These are phyloP conservation scores for Drosophila saltans DNA, from an alignment of 1,140 invertebrate genomes.

Conservation along the genomic window DNA sequence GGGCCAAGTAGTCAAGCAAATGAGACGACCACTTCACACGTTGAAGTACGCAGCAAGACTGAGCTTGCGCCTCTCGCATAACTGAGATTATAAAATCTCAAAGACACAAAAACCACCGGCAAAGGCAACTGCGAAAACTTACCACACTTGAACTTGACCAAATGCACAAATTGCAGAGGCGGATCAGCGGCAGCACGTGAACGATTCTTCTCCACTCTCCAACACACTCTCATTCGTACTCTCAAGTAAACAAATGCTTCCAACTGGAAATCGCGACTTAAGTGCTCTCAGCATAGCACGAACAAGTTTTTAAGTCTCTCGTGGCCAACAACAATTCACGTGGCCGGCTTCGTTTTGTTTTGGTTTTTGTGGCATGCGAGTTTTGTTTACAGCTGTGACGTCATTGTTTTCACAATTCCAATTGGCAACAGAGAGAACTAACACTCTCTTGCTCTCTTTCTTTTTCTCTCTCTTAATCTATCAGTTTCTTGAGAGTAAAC, in stretches of 20 bases:
- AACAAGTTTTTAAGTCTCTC: conserved; percentile 55
- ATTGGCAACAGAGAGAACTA: conserved; percentile 45
- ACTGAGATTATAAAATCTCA: conserved; percentile 64
- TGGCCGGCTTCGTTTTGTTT: conserved; percentile 79
- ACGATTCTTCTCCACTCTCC: conserved; percentile 5
- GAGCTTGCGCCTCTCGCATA: conserved; percentile 51
- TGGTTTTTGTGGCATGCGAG: conserved; percentile 57
- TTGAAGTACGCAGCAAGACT: conserved; percentile 80
- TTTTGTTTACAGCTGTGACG: conserved; percentile 72
- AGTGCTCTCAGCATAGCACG: neutral
- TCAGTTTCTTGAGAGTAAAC: neutral
- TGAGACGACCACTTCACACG: conserved; percentile 65
- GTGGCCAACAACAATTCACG: conserved; percentile 49
- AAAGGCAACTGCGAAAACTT: conserved; percentile 39
- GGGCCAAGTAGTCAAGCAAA: conserved; percentile 25
- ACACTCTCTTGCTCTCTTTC: conserved; percentile 13
- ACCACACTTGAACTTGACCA: conserved; percentile 81
- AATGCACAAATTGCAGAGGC: conserved; percentile 80
- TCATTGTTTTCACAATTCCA: conserved; percentile 75
- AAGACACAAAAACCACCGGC: conserved; percentile 35
- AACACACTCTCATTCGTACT: conserved; percentile 11
- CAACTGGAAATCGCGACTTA: conserved; percentile 41
- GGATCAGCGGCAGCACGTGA: conserved; percentile 43
- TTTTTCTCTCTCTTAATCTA: conserved; percentile 16
- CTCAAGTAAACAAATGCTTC: conserved; percentile 68